Conservation (phyloP, 1,140 invertebrate genomes). For the Bombus pyrosoma region DNA sequence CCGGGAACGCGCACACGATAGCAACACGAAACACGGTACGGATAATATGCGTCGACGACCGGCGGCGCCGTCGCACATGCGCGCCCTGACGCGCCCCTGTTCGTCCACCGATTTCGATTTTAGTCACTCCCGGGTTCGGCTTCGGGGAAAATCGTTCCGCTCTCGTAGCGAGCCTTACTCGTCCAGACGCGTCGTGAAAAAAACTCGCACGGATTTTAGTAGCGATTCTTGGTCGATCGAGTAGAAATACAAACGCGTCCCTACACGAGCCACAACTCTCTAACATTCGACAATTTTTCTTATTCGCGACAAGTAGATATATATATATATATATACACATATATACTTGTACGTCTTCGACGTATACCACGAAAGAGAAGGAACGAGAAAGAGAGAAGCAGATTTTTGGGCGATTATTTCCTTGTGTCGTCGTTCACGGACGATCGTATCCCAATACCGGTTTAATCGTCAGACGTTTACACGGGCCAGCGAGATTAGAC, state of each 20-base stretch:
- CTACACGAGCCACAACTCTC: background rate
- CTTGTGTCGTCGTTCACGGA: background rate
- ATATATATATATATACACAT: too few species aligned
- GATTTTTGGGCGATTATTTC: background rate
- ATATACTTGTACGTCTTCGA: background rate
- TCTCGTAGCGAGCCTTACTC: slow-evolving; percentile 41
- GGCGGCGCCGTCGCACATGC: slow-evolving; percentile 79
- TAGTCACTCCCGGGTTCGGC: slow-evolving; percentile 81
- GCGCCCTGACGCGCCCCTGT: slow-evolving; percentile 72
- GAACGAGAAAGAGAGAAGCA: background rate
- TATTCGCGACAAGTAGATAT: background rate
- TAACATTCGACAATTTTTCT: slow-evolving; percentile 22
- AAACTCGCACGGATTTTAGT: slow-evolving; percentile 19
- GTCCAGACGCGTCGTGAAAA: slow-evolving; percentile 36
- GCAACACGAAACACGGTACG: slow-evolving; percentile 62
- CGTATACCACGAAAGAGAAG: background rate
- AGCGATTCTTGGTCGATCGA: slow-evolving; percentile 19
- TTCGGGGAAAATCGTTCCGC: slow-evolving; percentile 79
- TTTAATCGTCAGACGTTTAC: slow-evolving; percentile 33
- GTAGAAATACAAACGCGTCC: slow-evolving; percentile 27
- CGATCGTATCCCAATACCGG: slow-evolving; percentile 28
- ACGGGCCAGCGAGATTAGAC: slow-evolving; percentile 20
- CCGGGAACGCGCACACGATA: slow-evolving; percentile 64
- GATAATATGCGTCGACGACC: slow-evolving; percentile 72
- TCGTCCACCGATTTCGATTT: slow-evolving; percentile 82